phyloP scores from a whole-genome alignment of 92 coral and sea anemone genomes.

The Zoanthus solanderi region DNA sequence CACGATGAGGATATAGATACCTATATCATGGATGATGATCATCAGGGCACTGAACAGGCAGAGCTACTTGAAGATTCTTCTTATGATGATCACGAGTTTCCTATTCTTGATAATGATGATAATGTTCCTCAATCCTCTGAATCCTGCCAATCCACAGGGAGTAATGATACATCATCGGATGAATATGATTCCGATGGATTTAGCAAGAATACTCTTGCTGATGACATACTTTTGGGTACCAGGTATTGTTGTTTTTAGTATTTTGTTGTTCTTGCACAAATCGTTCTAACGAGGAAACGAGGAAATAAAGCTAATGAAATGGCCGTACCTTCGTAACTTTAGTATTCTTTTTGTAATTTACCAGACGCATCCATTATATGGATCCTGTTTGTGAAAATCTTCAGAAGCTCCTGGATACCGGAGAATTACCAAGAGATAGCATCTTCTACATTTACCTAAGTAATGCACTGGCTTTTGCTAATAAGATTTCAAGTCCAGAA shows the following conservation, averaged over 20 bases:
- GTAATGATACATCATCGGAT: slow-evolving; percentile 49
- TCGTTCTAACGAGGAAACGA: slow-evolving; percentile 34
- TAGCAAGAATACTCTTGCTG: slow-evolving; percentile 50
- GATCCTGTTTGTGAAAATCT: slow-evolving; percentile 57
- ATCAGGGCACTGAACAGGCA: slow-evolving; percentile 46
- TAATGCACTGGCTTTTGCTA: slow-evolving; percentile 42
- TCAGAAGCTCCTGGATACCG: slow-evolving; percentile 47
- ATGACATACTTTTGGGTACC: slow-evolving; percentile 52
- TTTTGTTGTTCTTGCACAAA: slow-evolving; percentile 39
- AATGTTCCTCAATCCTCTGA: slow-evolving; percentile 50
- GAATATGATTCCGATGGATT: slow-evolving; percentile 50
- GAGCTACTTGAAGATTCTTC: slow-evolving; percentile 48
- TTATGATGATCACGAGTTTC: slow-evolving; percentile 41
- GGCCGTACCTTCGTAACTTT: slow-evolving; percentile 45
- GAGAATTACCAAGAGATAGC: slow-evolving; percentile 58
- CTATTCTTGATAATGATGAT: slow-evolving; percentile 40
- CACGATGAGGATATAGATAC: slow-evolving; percentile 47
- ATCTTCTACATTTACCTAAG: slow-evolving; percentile 49
- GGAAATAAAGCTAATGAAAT: slow-evolving; percentile 43
- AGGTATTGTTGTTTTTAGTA: slow-evolving; percentile 41
- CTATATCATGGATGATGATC: slow-evolving; percentile 47
- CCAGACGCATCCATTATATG: slow-evolving; percentile 45
- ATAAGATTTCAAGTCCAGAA: slow-evolving; percentile 28
- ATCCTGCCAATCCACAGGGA: slow-evolving; percentile 46
- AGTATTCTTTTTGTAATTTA: slow-evolving; percentile 29